Evolutionary conservation across 2,888 invertebrate genomes (phyloP).

Genomic region (Pandemis cinnamomeana): DNA sequence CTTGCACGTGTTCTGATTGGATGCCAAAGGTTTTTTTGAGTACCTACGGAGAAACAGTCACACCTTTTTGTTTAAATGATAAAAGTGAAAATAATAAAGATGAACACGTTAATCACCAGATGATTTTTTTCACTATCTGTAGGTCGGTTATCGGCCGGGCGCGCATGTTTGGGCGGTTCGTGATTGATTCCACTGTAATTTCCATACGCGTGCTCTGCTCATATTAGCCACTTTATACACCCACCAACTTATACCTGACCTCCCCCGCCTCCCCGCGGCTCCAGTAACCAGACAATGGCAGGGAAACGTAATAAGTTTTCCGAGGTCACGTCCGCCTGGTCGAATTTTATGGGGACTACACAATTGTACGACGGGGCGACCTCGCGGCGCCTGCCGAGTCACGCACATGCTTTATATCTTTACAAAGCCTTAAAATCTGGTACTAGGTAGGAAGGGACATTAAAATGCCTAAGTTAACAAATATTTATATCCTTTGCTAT

Average conservation of each 20-base stretch:
- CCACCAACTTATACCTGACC: slow-evolving; percentile 61
- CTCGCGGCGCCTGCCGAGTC: slow-evolving; percentile 82
- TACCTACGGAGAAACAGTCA: no score
- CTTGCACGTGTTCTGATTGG: background rate
- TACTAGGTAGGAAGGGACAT: slow-evolving; percentile 40
- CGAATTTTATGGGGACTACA: slow-evolving; percentile 72
- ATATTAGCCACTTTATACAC: slow-evolving; percentile 79
- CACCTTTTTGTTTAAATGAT: background rate
- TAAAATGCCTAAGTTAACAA: slow-evolving; percentile 40
- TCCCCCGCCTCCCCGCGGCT: slow-evolving; percentile 46
- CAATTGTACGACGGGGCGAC: slow-evolving; percentile 76
- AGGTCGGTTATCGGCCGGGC: slow-evolving; percentile 45
- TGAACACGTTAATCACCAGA: slow-evolving; percentile 67
- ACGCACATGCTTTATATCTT: slow-evolving; percentile 76
- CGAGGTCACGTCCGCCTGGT: slow-evolving; percentile 63
- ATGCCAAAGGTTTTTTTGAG: no score
- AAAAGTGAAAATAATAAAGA: background rate
- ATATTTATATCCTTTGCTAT: slow-evolving; percentile 31
- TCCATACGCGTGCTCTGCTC: slow-evolving; percentile 82
- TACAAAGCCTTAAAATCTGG: slow-evolving; percentile 57
- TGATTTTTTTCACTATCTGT: slow-evolving; percentile 74
- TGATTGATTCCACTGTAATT: slow-evolving; percentile 83
- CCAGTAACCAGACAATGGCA: slow-evolving; percentile 42
- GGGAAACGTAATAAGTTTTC: slow-evolving; percentile 55
- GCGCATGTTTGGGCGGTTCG: slow-evolving; percentile 74